phyloP scores from a whole-genome alignment of 2,113 vertebrate species.

The Noturus placidus region DNA sequence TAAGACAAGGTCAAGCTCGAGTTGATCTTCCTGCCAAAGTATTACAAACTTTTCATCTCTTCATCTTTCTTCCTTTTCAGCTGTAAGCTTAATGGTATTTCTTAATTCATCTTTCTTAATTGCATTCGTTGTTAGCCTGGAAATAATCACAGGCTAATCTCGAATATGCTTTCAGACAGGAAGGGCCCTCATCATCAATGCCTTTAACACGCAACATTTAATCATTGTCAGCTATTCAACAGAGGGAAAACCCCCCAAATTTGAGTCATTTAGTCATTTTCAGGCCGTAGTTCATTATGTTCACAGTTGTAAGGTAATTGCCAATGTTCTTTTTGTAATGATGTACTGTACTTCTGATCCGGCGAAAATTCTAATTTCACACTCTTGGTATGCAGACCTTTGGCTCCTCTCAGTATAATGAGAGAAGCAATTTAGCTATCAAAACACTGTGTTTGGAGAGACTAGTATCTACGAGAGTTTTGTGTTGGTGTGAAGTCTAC shows the following conservation, averaged over 20 bases:
- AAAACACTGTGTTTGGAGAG: slow-evolving; percentile 53
- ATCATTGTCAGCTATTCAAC: slow-evolving; percentile 37
- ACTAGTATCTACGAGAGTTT: slow-evolving; percentile 44
- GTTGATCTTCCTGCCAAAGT: background rate
- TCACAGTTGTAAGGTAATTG: slow-evolving; percentile 41
- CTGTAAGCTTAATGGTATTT: background rate
- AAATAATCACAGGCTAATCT: slow-evolving; percentile 21
- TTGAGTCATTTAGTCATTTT: slow-evolving; percentile 31
- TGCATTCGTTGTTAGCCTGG: slow-evolving; percentile 32
- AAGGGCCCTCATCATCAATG: slow-evolving; percentile 26
- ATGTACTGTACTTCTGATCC: slow-evolving; percentile 42
- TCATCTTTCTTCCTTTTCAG: background rate
- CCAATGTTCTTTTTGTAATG: slow-evolving; percentile 35
- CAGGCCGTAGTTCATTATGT: slow-evolving; percentile 33
- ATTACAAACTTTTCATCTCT: background rate
- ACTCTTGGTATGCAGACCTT: slow-evolving; percentile 49
- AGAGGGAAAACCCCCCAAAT: background rate
- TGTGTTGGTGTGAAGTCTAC: slow-evolving; percentile 35
- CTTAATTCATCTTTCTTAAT: slow-evolving; percentile 19
- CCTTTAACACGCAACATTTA: slow-evolving; percentile 40
- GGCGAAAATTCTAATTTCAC: slow-evolving; percentile 46
- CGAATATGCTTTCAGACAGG: slow-evolving; percentile 2
- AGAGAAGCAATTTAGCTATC: slow-evolving; percentile 51
- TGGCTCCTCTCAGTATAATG: slow-evolving; percentile 45
- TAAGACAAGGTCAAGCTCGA: background rate